These are phyloP conservation scores for Zonotrichia leucophrys DNA, from an alignment of 2,113 vertebrate species.

Conservation along the genomic window DNA sequence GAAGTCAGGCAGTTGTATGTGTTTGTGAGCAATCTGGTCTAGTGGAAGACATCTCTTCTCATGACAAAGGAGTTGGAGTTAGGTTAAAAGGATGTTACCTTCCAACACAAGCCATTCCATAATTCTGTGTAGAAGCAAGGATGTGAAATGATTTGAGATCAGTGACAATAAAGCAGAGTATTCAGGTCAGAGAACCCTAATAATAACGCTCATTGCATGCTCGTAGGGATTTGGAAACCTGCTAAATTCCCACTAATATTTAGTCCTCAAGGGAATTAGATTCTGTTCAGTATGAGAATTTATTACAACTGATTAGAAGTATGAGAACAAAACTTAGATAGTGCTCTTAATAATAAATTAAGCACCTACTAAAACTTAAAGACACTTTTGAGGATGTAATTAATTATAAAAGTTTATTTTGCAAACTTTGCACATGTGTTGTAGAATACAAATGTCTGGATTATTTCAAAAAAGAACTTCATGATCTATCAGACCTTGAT, in stretches of 20 bases:
- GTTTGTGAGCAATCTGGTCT: neutral
- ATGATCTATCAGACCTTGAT: neutral
- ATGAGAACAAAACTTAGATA: neutral
- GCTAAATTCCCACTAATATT: neutral
- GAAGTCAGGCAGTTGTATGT: neutral
- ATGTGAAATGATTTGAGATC: neutral
- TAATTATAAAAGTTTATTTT: neutral
- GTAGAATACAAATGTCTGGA: neutral
- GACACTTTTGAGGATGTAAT: neutral
- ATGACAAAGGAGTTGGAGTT: accelerated
- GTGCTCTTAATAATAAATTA: neutral
- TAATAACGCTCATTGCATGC: accelerated
- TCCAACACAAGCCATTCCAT: neutral
- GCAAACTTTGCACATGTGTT: neutral
- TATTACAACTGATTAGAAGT: neutral
- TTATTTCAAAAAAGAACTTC: neutral
- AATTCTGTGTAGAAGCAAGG: neutral
- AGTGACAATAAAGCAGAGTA: accelerated
- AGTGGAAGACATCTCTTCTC: neutral
- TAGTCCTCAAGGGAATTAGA: neutral
- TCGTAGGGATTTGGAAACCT: neutral
- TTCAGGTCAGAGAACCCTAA: neutral
- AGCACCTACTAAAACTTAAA: neutral
- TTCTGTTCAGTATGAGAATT: neutral
- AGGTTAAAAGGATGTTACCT: neutral